Evolutionary conservation across 2,888 invertebrate genomes (phyloP).

Genomic region (Syritta pipiens): DNA sequence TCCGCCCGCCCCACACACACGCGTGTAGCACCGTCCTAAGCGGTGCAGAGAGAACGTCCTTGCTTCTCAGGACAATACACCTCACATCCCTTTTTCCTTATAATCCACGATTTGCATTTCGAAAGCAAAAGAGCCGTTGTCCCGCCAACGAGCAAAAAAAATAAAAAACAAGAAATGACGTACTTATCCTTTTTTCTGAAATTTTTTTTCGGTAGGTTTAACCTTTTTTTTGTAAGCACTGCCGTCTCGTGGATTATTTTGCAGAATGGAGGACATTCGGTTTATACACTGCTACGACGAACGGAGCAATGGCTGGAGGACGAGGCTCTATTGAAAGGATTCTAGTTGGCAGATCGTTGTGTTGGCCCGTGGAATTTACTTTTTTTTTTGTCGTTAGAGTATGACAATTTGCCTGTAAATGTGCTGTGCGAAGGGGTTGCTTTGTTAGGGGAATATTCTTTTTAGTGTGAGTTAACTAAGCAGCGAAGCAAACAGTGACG

Average conservation of each 20-base stretch:
- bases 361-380: not conserved
- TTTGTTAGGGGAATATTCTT: slow-evolving; percentile 21
- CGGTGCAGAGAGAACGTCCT: not conserved
- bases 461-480: too few relatives aligned
- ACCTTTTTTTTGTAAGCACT: slow-evolving; percentile 12
- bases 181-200: slow-evolving; percentile 1
- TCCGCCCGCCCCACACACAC: too few relatives aligned
- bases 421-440: slow-evolving; percentile 1
- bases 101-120: slow-evolving; percentile 13
- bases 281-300: not conserved
- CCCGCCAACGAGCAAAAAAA: not conserved
- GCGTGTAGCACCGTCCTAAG: too few relatives aligned
- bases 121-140: not conserved
- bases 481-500: too few relatives aligned
- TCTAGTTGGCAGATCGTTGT: slow-evolving; percentile 8
- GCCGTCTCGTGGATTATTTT: slow-evolving; percentile 24
- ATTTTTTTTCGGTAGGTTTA: slow-evolving; percentile 12
- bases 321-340: slow-evolving; percentile 9
- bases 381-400: slow-evolving; percentile 15
- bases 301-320: not conserved
- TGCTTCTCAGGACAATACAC: not conserved
- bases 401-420: slow-evolving; percentile 42
- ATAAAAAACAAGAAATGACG: not conserved
- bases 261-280: slow-evolving; percentile 13
- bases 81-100: too few relatives aligned